Evolutionary conservation across 2,113 vertebrate species (phyloP).

Genomic region (Trinectes maculatus): DNA sequence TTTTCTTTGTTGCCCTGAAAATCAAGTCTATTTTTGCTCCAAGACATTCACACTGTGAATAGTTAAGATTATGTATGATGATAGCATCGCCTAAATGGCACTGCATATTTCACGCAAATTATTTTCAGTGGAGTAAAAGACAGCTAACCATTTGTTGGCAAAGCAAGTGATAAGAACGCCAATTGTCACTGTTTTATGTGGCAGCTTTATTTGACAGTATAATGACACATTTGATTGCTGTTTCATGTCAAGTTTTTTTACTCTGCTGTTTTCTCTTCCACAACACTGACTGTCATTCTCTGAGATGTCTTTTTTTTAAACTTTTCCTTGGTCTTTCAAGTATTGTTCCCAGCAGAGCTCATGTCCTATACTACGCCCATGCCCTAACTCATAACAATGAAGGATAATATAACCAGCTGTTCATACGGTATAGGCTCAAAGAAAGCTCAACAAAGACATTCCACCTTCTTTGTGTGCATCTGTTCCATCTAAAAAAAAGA

Average conservation of each 20-base stretch:
- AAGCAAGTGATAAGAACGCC: conserved; percentile 32
- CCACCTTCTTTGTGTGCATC: conserved; percentile 22
- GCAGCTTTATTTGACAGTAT: conserved; percentile 32
- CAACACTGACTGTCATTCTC: conserved; percentile 39
- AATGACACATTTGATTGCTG: conserved; percentile 47
- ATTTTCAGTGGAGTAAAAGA: conserved; percentile 37
- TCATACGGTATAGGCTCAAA: conserved; percentile 25
- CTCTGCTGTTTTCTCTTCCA: conserved; percentile 21
- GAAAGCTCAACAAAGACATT: conserved; percentile 27
- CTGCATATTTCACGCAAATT: conserved; percentile 50
- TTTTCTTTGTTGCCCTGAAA: conserved; percentile 43
- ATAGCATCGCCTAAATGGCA: conserved; percentile 52
- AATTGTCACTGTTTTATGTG: conserved; percentile 33
- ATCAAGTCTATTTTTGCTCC: conserved; percentile 27
- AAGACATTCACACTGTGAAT: conserved; percentile 46
- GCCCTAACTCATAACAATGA: conserved; percentile 54
- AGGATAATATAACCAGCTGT: conserved; percentile 54
- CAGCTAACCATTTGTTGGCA: conserved; percentile 46
- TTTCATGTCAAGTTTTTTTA: conserved; percentile 39
- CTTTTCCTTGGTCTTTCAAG: conserved; percentile 38
- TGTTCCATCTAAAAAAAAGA: conserved; percentile 19
- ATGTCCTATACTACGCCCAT: conserved; percentile 69
- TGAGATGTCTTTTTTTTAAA: conserved; percentile 45
- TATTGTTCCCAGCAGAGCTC: conserved; percentile 49
- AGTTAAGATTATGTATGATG: conserved; percentile 56